These are phyloP conservation scores for Drosophila merina DNA, from an alignment of 2,888 invertebrate species.

Conservation along the genomic window DNA sequence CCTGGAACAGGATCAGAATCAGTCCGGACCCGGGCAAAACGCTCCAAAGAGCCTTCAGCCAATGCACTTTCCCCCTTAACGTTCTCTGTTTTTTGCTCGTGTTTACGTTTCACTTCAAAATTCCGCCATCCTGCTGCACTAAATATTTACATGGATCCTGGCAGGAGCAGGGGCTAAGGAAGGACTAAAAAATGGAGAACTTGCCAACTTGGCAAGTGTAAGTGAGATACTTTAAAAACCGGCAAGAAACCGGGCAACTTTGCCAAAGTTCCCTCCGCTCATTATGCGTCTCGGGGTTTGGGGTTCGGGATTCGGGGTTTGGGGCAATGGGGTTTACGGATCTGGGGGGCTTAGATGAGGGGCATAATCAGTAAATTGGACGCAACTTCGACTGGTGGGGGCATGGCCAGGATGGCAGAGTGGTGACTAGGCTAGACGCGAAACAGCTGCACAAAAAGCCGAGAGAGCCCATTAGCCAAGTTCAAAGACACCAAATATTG, in stretches of 20 bases:
- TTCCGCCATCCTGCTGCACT: conserved; percentile 63
- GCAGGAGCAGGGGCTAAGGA: not conserved
- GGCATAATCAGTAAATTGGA: conserved; percentile 35
- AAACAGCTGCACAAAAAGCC: conserved; percentile 18
- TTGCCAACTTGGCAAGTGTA: conserved; percentile 48
- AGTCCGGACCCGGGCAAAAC: not conserved
- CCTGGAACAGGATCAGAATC: not conserved
- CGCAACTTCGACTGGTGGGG: conserved; percentile 4
- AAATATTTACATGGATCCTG: conserved; percentile 66
- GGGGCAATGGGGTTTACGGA: not conserved
- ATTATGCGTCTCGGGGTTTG: conserved; percentile 14
- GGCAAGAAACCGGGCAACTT: conserved; percentile 11
- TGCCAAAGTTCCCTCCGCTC: conserved; percentile 28
- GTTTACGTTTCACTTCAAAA: conserved; percentile 76
- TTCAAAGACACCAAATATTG: conserved; percentile 6
- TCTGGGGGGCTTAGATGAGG: not conserved
- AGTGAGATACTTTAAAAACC: conserved; percentile 63
- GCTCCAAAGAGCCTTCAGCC: conserved; percentile 26
- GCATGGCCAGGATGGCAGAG: conserved; percentile 1
- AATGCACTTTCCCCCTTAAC: conserved; percentile 73
- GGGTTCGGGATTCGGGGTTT: not conserved
- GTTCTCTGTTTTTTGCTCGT: conserved; percentile 62
- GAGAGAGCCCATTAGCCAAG: conserved; percentile 6
- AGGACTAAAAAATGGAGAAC: not conserved
- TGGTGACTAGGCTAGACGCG: conserved; percentile 17